phyloP scores from a whole-genome alignment of 2,113 vertebrate genomes.

The Erythrocebus patas region DNA sequence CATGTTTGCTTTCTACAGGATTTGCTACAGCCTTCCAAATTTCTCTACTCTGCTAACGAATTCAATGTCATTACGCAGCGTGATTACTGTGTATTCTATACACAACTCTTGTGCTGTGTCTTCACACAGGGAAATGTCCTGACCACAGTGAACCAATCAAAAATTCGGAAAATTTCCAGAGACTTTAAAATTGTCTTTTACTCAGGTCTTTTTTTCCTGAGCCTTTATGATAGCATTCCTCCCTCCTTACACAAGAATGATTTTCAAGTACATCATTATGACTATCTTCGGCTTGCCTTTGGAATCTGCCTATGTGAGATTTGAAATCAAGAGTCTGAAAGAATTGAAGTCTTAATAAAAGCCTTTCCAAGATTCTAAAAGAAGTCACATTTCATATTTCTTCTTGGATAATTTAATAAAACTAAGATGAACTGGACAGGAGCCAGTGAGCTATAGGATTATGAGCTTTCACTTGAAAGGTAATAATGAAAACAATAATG shows the following conservation, averaged over 20 bases:
- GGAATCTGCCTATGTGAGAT: neutral
- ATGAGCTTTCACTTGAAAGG: conserved; percentile 41
- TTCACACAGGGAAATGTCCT: conserved; percentile 4
- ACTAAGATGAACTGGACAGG: conserved; percentile 17
- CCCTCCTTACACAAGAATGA: conserved; percentile 26
- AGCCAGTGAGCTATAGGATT: neutral
- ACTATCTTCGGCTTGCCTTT: neutral
- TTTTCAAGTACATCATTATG: conserved; percentile 37
- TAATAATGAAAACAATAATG: neutral
- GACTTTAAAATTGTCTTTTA: conserved; percentile 24
- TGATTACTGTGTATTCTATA: neutral
- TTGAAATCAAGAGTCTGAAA: conserved; percentile 40
- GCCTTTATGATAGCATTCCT: neutral
- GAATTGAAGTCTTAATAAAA: neutral
- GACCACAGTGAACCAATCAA: neutral
- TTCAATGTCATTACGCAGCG: neutral
- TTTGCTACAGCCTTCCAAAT: conserved; percentile 25
- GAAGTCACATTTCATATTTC: conserved; percentile 14
- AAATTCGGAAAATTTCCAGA: conserved; percentile 38
- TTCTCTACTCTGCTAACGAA: conserved; percentile 23
- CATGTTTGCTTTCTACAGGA: neutral
- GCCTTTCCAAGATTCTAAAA: neutral
- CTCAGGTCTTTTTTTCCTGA: neutral
- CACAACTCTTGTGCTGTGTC: neutral
- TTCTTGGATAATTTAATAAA: conserved; percentile 41